Conservation (phyloP, 2,888 invertebrate genomes). For the Lymantria monacha region DNA sequence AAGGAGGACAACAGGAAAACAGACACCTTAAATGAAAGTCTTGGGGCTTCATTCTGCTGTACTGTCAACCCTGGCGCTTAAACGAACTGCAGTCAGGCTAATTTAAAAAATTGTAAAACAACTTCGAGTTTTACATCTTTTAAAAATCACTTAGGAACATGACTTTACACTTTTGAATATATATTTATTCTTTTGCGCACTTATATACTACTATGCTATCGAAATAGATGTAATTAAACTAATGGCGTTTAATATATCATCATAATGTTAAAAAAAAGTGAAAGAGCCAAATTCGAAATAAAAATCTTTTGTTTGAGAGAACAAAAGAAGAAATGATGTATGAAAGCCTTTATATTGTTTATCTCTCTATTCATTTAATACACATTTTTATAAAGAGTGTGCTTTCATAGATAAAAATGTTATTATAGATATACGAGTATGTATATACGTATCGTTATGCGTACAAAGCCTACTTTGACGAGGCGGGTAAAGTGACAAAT, state of each 20-base stretch:
- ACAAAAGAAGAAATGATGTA: constrained; percentile 3
- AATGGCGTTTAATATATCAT: background rate
- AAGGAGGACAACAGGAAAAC: too few species aligned
- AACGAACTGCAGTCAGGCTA: too few species aligned
- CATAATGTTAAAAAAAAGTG: background rate
- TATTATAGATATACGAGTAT: background rate
- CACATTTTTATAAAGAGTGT: constrained; percentile 2
- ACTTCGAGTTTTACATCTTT: too few species aligned
- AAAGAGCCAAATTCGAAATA: background rate
- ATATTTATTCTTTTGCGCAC: too few species aligned
- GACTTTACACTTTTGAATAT: too few species aligned
- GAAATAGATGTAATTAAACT: background rate
- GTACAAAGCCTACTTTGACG: background rate
- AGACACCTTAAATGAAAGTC: too few species aligned
- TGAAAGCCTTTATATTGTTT: constrained; percentile 1
- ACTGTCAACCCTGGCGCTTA: too few species aligned
- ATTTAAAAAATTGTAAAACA: too few species aligned
- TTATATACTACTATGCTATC: too few species aligned
- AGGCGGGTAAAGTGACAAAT: background rate
- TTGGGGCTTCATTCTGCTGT: too few species aligned
- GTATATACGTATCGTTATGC: background rate
- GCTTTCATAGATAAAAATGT: constrained; percentile 1
- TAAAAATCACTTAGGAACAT: too few species aligned
- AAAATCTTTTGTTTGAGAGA: constrained; percentile 1
- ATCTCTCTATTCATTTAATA: background rate